Base-by-base conservation (phyloP, 1,140 invertebrate species). In the Condylostylus longicornis region DNA sequence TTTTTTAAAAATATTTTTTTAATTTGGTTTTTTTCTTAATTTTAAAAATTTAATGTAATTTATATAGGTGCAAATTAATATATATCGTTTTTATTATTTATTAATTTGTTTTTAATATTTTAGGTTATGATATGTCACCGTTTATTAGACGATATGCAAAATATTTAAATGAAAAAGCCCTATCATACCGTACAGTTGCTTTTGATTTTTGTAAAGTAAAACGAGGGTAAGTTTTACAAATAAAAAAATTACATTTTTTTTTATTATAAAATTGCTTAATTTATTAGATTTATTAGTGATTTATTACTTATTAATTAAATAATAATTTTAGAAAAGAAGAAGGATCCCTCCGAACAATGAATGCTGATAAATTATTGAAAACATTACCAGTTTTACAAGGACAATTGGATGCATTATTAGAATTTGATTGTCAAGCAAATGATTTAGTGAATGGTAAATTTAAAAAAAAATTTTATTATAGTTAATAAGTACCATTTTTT, bases 131-230 rank as follows among this genome's bases (percentile, higher is more conserved):
- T 59, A 98, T 98, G 93, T 98, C 94, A 34, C 91, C 90, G 44
- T 98, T 95, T 64, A 97, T 99, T 55, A 74, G 94, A 61, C 75
- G 90, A 53, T 98, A 99, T 68, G 87, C 94, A 44, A 93, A 91
- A 68, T 99, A 99, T 70, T 72, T 99, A 53, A 97, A 98, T 66
- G 93, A 98, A 66, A 99, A 99, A 66, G 91, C 95, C 35, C 68
- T 94, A 40, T 94, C 94, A 15, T 99, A 99, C 69, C 79, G 95
- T 65, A 82, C 82, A 27, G 91, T 98, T 53, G 96, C 95, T 38
- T 98, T 98, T 65, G 96, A 99, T 67, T 98, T 99, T 67, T 98
- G 95, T 70, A 99, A 98, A 82, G 88, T 98, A 27, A 98, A 96
- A 66, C 71, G 94, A 64, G 93, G 94, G 55, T 58, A 54, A 50